These are phyloP conservation scores for Cataglyphis albicans DNA, from an alignment of 2,888 invertebrate species.

Conservation along the genomic window DNA sequence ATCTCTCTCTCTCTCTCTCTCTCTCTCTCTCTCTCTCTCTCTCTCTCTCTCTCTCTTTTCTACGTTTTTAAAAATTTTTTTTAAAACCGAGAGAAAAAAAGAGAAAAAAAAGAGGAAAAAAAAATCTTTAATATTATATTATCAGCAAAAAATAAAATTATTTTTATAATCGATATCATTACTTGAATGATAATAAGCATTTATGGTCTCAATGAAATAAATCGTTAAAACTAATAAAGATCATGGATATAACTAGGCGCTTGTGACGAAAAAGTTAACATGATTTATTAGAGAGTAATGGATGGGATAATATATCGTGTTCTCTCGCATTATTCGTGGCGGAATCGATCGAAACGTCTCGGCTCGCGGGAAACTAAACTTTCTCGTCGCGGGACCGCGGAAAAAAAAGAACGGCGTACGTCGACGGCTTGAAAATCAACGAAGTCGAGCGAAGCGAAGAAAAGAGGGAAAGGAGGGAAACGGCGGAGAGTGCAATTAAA, in stretches of 20 bases:
- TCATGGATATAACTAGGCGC: neutral
- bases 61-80: constrained; percentile 3
- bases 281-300: constrained; percentile 37
- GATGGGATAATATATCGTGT: constrained; percentile 29
- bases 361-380: neutral
- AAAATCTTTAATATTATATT: neutral
- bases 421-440: constrained; percentile 28
- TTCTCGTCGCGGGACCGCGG: constrained; percentile 8
- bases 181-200: neutral
- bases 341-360: constrained; percentile 37
- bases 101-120: neutral
- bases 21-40: no score
- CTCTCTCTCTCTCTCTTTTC: no score
- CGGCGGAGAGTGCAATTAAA: constrained; percentile 49
- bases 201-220: neutral
- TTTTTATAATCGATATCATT: neutral
- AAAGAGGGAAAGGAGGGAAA: neutral
- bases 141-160: neutral
- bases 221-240: constrained; percentile 16
- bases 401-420: neutral
- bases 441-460: neutral
- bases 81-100: neutral
- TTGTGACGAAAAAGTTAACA: neutral
- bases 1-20: no score
- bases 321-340: neutral